Conservation (phyloP, 1,140 invertebrate genomes). For the Streblospio benedicti region DNA sequence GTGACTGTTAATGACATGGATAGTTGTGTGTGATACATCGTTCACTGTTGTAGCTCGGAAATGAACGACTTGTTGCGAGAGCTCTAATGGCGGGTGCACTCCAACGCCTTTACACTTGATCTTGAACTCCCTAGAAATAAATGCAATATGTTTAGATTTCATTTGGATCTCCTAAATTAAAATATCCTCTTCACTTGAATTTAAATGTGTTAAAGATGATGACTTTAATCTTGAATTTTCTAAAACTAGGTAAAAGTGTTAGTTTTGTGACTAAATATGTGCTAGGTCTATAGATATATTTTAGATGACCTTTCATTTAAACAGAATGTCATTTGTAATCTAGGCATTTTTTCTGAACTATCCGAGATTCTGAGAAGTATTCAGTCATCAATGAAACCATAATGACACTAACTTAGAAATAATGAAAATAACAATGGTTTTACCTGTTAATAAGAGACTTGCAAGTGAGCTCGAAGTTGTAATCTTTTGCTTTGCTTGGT, state of each 20-base stretch:
- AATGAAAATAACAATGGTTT: too few relatives aligned
- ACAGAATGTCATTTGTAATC: neutral
- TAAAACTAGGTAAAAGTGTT: too few relatives aligned
- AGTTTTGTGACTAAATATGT: too few relatives aligned
- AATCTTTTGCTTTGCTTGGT: constrained; percentile 41
- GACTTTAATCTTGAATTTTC: too few relatives aligned
- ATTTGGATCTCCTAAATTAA: neutral
- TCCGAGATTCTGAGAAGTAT: neutral
- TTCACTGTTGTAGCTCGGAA: constrained; percentile 41
- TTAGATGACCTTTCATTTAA: neutral
- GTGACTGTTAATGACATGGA: constrained; percentile 43
- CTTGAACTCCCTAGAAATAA: constrained; percentile 37
- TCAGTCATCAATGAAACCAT: too few relatives aligned
- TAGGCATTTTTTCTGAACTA: neutral
- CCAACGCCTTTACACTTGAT: constrained; percentile 43
- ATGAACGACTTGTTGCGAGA: constrained; percentile 43
- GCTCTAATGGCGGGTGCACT: constrained; percentile 41
- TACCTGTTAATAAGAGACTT: constrained; percentile 45
- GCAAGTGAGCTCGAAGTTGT: constrained; percentile 42
- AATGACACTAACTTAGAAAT: too few relatives aligned
- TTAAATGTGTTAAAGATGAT: too few relatives aligned
- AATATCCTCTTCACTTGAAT: too few relatives aligned
- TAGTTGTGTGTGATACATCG: constrained; percentile 32
- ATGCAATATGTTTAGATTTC: constrained; percentile 4
- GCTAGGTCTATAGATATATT: neutral